Conservation (phyloP, 2,113 vertebrate genomes). For the Empidonax traillii region DNA sequence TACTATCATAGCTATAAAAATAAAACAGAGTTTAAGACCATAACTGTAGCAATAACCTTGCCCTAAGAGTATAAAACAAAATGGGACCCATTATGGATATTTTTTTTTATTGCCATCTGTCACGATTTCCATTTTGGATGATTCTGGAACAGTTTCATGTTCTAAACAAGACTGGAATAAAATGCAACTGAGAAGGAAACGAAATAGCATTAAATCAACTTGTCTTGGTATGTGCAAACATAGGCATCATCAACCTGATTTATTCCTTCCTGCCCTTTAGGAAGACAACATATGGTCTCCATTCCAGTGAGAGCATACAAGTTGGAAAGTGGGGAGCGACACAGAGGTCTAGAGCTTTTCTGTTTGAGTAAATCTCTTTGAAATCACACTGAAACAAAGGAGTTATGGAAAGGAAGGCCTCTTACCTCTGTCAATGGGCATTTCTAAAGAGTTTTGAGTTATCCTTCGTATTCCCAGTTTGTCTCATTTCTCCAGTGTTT, state of each 20-base stretch:
- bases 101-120: slow-evolving; percentile 63
- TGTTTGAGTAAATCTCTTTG: not conserved
- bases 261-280: slow-evolving; percentile 12
- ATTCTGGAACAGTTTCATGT: slow-evolving; percentile 44
- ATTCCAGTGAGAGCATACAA: not conserved
- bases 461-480: not conserved
- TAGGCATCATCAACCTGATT: slow-evolving; percentile 4
- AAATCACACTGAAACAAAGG: not conserved
- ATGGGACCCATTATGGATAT: slow-evolving; percentile 20
- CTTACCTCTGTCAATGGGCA: not conserved
- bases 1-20: slow-evolving; percentile 44
- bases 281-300: not conserved
- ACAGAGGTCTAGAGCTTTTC: not conserved
- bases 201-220: slow-evolving; percentile 17
- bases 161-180: slow-evolving; percentile 52
- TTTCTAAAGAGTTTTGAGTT: not conserved
- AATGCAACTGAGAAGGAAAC: slow-evolving; percentile 55
- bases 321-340: not conserved
- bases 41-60: slow-evolving; percentile 60
- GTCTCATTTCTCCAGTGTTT: not conserved
- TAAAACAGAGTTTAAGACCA: slow-evolving; percentile 56
- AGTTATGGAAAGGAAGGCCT: not conserved
- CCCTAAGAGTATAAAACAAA: slow-evolving; percentile 61
- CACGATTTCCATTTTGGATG: slow-evolving; percentile 48
- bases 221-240: slow-evolving; percentile 45